Conservation (phyloP, 1,140 invertebrate genomes). For the Neodiprion pinetum region DNA sequence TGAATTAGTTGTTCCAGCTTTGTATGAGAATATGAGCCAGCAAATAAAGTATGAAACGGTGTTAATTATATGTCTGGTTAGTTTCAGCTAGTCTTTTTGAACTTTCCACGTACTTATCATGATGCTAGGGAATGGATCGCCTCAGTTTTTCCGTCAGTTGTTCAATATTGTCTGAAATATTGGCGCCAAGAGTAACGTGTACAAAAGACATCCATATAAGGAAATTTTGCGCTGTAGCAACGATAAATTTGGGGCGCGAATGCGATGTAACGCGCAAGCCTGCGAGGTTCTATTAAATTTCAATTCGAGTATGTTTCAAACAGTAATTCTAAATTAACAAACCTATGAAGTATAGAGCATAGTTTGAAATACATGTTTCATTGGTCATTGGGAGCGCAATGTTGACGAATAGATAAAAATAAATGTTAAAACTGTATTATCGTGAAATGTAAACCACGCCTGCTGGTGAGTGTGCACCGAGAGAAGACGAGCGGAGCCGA, state of each 20-base stretch:
- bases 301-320: not conserved
- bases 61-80: no score
- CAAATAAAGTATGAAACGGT: no score
- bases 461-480: constrained; percentile 28
- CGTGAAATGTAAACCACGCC: constrained; percentile 30
- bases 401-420: not conserved
- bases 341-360: not conserved
- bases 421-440: constrained; percentile 14
- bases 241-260: constrained; percentile 8
- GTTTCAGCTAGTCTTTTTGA: no score
- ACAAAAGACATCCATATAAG: not conserved
- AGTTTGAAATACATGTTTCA: not conserved
- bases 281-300: not conserved
- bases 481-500: constrained; percentile 23
- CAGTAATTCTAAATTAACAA: not conserved
- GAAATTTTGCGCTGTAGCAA: not conserved
- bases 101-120: no score
- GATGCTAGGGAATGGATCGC: not conserved
- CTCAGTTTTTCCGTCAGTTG: not conserved
- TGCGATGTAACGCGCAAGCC: not conserved
- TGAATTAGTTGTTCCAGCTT: no score
- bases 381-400: not conserved
- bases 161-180: not conserved
- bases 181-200: not conserved
- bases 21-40: no score